Conservation (phyloP, 2,888 invertebrate genomes). For the Heliconius erato region DNA sequence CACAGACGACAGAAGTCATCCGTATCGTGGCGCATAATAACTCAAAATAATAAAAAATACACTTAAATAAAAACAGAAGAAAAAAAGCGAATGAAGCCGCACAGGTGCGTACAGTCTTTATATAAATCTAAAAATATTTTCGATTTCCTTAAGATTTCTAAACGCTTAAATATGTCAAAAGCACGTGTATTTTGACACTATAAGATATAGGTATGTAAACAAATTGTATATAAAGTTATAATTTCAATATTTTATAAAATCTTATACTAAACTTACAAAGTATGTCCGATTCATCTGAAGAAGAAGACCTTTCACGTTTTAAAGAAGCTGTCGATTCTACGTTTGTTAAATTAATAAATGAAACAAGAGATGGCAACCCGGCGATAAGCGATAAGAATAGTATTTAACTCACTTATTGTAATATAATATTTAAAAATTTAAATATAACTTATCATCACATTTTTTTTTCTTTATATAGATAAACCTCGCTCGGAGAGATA, state of each 20-base stretch:
- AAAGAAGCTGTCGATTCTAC: conserved; percentile 82
- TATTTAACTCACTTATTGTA: neutral
- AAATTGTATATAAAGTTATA: no score
- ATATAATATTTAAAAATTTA: neutral
- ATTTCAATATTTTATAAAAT: no score
- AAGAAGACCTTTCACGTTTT: conserved; percentile 78
- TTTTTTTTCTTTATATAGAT: conserved; percentile 45
- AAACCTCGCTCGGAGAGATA: conserved; percentile 72
- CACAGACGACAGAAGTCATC: no score
- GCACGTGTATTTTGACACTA: conserved; percentile 14
- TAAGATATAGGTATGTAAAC: no score
- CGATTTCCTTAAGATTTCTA: neutral
- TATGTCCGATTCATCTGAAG: conserved; percentile 74
- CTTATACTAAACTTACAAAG: neutral
- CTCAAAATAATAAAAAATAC: no score
- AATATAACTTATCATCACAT: no score
- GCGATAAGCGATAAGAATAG: conserved; percentile 22
- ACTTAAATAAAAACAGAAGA: no score
- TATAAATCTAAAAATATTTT: no score
- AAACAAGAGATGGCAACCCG: conserved; percentile 61
- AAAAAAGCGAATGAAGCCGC: no score
- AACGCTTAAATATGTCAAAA: conserved; percentile 12
- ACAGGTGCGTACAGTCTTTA: no score
- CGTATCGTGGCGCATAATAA: no score
- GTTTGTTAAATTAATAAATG: conserved; percentile 72